phyloP scores from a whole-genome alignment of 2,113 vertebrate species.

The Argyrosomus japonicus region DNA sequence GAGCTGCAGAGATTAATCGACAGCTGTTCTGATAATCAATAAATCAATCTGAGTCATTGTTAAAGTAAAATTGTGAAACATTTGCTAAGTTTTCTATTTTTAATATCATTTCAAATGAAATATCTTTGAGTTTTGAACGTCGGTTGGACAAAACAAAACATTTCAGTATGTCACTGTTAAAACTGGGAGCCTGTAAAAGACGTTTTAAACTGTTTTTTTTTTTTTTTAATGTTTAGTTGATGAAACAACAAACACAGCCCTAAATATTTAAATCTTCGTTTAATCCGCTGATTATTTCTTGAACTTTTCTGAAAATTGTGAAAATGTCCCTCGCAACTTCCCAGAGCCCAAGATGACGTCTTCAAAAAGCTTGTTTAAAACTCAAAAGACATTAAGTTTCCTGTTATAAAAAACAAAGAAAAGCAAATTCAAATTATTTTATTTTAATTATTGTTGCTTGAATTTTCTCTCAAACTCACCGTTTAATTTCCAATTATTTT shows the following conservation, averaged over 20 bases:
- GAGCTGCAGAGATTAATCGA: neutral
- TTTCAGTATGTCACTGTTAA: neutral
- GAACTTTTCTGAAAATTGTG: neutral
- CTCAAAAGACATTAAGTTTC: neutral
- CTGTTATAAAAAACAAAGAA: neutral
- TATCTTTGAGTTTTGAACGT: neutral
- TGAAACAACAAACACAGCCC: neutral
- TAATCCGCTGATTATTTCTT: neutral
- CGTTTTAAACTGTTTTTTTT: neutral
- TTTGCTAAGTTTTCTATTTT: neutral
- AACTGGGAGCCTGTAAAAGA: neutral
- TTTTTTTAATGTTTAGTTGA: neutral
- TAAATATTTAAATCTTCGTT: neutral
- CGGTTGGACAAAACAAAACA: neutral
- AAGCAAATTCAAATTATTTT: neutral
- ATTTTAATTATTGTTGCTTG: neutral
- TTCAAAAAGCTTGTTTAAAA: neutral
- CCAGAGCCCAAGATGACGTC: neutral
- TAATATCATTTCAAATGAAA: neutral
- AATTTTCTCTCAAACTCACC: neutral
- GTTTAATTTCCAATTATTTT: neutral
- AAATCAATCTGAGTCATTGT: neutral
- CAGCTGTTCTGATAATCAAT: neutral
- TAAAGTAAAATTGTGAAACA: neutral
- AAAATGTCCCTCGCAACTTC: neutral